Conservation (phyloP, 2,797 vertebrate genomes). For the Lophius americanus region DNA sequence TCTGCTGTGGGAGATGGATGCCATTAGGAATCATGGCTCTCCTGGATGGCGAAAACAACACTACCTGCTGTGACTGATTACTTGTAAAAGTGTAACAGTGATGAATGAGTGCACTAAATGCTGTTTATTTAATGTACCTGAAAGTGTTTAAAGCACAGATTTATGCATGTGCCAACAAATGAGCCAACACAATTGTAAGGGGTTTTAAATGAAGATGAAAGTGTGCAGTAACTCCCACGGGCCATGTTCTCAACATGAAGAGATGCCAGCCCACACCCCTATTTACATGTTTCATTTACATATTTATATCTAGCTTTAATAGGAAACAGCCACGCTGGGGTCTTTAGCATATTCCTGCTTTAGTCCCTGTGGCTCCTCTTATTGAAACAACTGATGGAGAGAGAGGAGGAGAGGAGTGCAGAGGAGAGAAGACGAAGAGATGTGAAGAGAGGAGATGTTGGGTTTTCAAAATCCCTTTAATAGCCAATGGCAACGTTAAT, state of each 20-base stretch:
- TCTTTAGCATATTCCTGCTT: conserved; percentile 44
- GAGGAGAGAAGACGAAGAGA: too few relatives aligned
- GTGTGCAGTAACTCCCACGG: conserved; percentile 12
- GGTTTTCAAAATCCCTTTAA: too few relatives aligned
- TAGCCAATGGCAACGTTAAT: too few relatives aligned
- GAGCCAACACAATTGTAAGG: conserved; percentile 5
- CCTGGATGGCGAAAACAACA: conserved; percentile 6
- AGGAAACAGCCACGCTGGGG: conserved; percentile 15
- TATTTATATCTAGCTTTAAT: conserved; percentile 49
- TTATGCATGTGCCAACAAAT: not conserved
- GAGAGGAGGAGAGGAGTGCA: conserved; percentile 5
- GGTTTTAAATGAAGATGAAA: conserved; percentile 37
- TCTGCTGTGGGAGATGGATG: conserved; percentile 17
- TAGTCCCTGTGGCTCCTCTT: conserved; percentile 45
- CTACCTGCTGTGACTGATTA: not conserved
- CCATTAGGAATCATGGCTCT: not conserved
- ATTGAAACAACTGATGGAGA: conserved; percentile 7
- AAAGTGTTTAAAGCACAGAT: not conserved
- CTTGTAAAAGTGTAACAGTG: conserved; percentile 11
- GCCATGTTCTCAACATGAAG: conserved; percentile 25
- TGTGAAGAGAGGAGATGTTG: too few relatives aligned
- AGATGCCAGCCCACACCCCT: conserved; percentile 8
- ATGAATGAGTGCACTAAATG: not conserved
- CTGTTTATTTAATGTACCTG: not conserved
- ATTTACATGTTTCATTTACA: conserved; percentile 59